Conservation (phyloP, 2,113 vertebrate species). For the Todiramphus chloris region DNA sequence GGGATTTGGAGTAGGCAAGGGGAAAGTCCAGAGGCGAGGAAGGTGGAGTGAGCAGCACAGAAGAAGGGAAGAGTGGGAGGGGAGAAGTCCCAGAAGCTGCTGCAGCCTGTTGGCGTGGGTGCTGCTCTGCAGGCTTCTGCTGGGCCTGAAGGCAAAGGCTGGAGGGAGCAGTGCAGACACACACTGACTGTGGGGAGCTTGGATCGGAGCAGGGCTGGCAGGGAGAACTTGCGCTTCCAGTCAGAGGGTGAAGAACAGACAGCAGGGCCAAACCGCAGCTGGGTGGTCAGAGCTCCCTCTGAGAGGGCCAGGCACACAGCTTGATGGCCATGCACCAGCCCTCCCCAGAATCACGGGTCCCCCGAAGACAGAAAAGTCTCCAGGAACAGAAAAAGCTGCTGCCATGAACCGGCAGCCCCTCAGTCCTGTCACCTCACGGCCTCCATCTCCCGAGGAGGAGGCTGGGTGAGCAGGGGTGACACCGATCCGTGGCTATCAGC, state of each 20-base stretch:
- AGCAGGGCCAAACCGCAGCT: neutral
- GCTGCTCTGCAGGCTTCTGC: neutral
- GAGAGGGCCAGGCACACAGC: neutral
- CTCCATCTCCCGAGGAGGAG: rapidly evolving
- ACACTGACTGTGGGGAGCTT: neutral
- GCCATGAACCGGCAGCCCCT: neutral
- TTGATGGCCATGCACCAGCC: neutral
- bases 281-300: rapidly evolving
- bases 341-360: neutral
- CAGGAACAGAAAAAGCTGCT: neutral
- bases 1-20: neutral
- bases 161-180: neutral
- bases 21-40: neutral
- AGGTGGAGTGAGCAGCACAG: neutral
- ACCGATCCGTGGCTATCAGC: too few relatives aligned
- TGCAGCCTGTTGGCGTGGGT: neutral
- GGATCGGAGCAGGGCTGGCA: neutral
- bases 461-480: rapidly evolving
- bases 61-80: neutral
- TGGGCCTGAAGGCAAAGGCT: neutral
- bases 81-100: neutral
- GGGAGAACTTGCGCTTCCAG: neutral
- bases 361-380: neutral
- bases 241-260: neutral
- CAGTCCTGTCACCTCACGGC: neutral